These are phyloP conservation scores for Numenius phaeopus DNA, from an alignment of 2,797 vertebrate genomes.

Conservation along the genomic window DNA sequence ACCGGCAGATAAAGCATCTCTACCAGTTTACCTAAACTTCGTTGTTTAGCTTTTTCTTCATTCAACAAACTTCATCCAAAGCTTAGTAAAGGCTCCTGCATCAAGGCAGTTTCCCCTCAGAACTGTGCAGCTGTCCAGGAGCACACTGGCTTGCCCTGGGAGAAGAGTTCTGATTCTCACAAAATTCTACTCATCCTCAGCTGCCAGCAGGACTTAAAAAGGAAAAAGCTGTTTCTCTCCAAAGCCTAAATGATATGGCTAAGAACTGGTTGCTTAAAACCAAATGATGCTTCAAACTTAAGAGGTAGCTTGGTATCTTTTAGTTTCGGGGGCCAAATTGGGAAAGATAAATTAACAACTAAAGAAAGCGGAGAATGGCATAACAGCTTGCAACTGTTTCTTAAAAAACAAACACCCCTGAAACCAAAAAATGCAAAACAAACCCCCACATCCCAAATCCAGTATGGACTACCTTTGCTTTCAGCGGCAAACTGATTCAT, in stretches of 20 bases:
- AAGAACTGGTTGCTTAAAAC: not conserved
- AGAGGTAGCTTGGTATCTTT: not conserved
- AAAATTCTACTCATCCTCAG: not conserved
- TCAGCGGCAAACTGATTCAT: not conserved
- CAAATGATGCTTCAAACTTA: not conserved
- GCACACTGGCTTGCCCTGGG: not conserved
- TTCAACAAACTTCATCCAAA: not conserved
- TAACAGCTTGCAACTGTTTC: not conserved
- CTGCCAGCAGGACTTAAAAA: not conserved
- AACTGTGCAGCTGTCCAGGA: not conserved
- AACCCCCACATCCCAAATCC: not conserved
- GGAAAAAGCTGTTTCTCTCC: not conserved
- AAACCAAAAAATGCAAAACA: not conserved
- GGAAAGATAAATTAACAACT: not conserved
- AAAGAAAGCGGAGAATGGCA: not conserved
- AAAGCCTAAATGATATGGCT: not conserved
- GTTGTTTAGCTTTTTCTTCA: not conserved
- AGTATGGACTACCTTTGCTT: not conserved
- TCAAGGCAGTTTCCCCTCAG: not conserved
- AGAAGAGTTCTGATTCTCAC: not conserved
- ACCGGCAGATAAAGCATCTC: not conserved
- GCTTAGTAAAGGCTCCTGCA: not conserved
- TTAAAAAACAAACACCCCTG: not conserved
- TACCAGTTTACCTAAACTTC: not conserved
- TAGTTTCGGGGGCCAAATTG: not conserved